Conservation (phyloP, 2,113 vertebrate genomes). For the Carassius auratus region DNA sequence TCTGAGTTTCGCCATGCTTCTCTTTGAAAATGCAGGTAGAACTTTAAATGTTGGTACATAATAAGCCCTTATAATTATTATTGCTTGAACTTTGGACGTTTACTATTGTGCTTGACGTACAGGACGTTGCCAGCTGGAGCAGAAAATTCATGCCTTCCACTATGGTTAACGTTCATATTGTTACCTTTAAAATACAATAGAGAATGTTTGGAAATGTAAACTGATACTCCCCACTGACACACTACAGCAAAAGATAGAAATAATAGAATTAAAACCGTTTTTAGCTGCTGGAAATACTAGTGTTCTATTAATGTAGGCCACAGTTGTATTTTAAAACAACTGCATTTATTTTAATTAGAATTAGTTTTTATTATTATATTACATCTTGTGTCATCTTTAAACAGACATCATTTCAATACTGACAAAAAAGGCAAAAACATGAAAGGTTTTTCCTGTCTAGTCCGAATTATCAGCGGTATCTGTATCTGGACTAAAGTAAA, state of each 20-base stretch:
- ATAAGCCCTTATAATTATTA: background rate
- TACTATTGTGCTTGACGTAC: background rate
- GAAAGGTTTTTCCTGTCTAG: background rate
- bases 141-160: background rate
- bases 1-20: constrained; percentile 12
- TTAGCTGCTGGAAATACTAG: no score
- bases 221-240: no score
- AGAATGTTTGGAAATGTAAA: no score
- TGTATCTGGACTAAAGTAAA: background rate
- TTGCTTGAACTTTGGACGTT: background rate
- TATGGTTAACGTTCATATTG: background rate
- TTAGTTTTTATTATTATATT: background rate
- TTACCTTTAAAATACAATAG: background rate
- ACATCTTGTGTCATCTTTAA: background rate
- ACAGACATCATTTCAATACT: background rate
- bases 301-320: no score
- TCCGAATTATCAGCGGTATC: background rate
- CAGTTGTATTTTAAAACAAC: background rate
- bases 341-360: no score
- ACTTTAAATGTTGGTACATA: background rate
- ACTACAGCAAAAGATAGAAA: no score
- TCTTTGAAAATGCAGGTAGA: constrained; percentile 23
- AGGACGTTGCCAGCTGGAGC: background rate
- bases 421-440: background rate
- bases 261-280: no score